A percentile compares a stretch with the other conserved stretches of the same genome.
These are phyloP conservation scores for Danaus chrysippus DNA, from an alignment of 2,888 invertebrate species.

Conservation along the genomic window DNA sequence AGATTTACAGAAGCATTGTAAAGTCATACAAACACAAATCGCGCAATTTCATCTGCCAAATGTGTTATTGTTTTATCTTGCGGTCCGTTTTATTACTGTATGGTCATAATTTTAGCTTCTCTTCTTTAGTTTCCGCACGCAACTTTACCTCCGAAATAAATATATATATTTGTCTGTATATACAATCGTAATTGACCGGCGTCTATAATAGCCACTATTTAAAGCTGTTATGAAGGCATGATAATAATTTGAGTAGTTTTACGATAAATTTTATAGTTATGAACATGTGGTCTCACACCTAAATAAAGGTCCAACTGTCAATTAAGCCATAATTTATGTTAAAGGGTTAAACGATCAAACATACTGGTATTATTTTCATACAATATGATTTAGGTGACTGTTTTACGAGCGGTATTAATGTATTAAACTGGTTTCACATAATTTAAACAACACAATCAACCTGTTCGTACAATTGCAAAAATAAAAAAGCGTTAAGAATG, in stretches of 20 bases:
- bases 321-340: no score
- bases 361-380: neutral
- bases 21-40: slow-evolving; percentile 28
- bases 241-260: no score
- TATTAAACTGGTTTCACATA: slow-evolving; percentile 12
- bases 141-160: no score
- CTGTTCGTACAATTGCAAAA: neutral
- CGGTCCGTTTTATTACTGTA: slow-evolving; percentile 47
- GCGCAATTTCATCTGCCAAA: slow-evolving; percentile 48
- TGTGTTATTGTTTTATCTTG: slow-evolving; percentile 68
- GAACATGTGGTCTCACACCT: no score
- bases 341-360: no score
- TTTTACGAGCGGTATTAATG: slow-evolving; percentile 12
- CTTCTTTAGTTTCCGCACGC: neutral
- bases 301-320: no score
- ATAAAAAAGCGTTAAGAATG: slow-evolving; percentile 4
- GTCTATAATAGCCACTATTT: no score
- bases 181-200: no score
- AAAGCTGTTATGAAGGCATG: no score
- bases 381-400: neutral
- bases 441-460: slow-evolving; percentile 9
- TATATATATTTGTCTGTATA: no score
- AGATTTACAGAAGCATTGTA: slow-evolving; percentile 39
- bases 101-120: slow-evolving; percentile 13
- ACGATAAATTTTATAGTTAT: no score